phyloP scores from a whole-genome alignment of 1,140 invertebrate genomes.

The Cyclina sinensis region DNA sequence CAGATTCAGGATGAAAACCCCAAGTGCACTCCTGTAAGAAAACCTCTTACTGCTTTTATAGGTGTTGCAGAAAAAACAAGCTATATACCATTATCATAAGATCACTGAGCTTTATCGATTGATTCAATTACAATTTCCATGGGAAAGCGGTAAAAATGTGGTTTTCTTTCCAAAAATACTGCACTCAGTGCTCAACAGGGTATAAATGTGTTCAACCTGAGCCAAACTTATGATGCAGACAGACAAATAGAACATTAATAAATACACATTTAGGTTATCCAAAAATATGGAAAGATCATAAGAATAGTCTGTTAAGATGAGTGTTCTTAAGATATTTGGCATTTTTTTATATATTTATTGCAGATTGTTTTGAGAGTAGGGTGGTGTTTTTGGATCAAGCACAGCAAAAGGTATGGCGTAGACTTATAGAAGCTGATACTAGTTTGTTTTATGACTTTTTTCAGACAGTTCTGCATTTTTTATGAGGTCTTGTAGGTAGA shows the following conservation, averaged over 20 bases:
- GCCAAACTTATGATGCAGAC: background rate
- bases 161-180: background rate
- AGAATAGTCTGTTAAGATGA: background rate
- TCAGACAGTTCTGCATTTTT: too few relatives aligned
- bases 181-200: background rate
- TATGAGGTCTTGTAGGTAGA: too few relatives aligned
- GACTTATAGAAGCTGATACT: too few relatives aligned
- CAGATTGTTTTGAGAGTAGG: slow-evolving; percentile 7
- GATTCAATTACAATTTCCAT: slow-evolving; percentile 38
- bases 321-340: background rate
- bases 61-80: too few relatives aligned
- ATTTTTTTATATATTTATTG: background rate
- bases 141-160: slow-evolving; percentile 34
- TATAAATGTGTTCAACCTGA: background rate
- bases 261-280: background rate
- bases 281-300: background rate
- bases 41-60: too few relatives aligned
- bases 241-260: slow-evolving; percentile 18
- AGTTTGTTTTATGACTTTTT: too few relatives aligned
- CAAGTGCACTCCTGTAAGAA: too few relatives aligned
- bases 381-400: background rate
- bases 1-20: too few relatives aligned
- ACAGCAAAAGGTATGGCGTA: too few relatives aligned
- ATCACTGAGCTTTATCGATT: slow-evolving; percentile 21
- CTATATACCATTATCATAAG: background rate